phyloP scores from a whole-genome alignment of 2,888 invertebrate species.

The Apodemia hepburni region DNA sequence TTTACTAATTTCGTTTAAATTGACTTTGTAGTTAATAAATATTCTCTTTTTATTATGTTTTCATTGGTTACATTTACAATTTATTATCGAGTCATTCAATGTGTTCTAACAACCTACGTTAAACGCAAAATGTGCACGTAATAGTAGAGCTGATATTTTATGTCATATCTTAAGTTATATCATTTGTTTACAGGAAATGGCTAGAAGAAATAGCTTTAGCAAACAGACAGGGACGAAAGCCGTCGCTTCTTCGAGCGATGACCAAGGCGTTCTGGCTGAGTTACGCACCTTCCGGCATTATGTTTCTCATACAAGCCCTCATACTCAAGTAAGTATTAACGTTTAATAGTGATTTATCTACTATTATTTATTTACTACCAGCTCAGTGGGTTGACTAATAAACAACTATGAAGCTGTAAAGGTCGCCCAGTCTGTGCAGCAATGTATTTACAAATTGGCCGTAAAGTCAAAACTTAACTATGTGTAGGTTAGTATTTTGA shows the following conservation, averaged over 20 bases:
- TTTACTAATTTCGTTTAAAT: no score
- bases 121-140: no score
- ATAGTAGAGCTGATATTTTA: neutral
- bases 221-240: slow-evolving; percentile 76
- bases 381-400: neutral
- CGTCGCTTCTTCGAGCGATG: slow-evolving; percentile 83
- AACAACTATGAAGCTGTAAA: neutral
- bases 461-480: neutral
- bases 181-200: slow-evolving; percentile 82
- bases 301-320: slow-evolving; percentile 80
- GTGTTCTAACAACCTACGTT: no score
- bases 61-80: no score
- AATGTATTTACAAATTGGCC: neutral
- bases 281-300: slow-evolving; percentile 82
- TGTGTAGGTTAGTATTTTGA: neutral
- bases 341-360: slow-evolving; percentile 13
- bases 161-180: neutral
- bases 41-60: no score
- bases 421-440: neutral
- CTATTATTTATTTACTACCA: neutral
- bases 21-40: no score
- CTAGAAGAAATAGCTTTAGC: slow-evolving; percentile 80
- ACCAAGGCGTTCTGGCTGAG: slow-evolving; percentile 85
- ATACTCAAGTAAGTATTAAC: slow-evolving; percentile 63
- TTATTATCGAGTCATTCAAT: no score